Evolutionary conservation across 2,113 vertebrate genomes (phyloP).

Genomic region (Tachuris rubrigastra): DNA sequence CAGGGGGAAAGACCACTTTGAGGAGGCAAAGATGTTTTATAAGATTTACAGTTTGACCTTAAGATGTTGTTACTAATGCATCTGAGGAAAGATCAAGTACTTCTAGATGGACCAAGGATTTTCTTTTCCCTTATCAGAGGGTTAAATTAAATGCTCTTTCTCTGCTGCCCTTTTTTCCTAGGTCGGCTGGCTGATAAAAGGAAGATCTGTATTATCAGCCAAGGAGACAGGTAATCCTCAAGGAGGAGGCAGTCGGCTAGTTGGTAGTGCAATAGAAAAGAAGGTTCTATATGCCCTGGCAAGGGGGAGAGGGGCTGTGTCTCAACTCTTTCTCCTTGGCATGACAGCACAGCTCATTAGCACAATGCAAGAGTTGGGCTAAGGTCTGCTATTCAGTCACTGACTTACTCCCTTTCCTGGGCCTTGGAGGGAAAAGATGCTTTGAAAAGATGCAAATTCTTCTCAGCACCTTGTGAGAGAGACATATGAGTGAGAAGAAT

Average conservation of each 20-base stretch:
- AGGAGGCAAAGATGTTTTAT: slow-evolving; percentile 67
- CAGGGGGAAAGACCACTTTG: background rate
- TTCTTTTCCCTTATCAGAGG: slow-evolving; percentile 66
- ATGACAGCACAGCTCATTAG: background rate
- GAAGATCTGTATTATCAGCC: slow-evolving; percentile 7
- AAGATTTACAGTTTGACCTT: slow-evolving; percentile 71
- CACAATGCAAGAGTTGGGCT: background rate
- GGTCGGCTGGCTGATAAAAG: slow-evolving; percentile 49
- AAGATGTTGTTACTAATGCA: slow-evolving; percentile 51
- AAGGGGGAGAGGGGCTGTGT: background rate
- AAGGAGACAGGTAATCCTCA: background rate
- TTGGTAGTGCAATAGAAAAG: background rate
- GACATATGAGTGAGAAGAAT: background rate
- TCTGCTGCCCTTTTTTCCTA: background rate
- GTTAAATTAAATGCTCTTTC: slow-evolving; percentile 67
- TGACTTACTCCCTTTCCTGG: background rate
- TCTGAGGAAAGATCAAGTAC: slow-evolving; percentile 54
- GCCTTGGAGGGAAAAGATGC: background rate
- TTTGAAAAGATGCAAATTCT: background rate
- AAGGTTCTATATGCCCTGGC: background rate
- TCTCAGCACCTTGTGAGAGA: rapidly evolving
- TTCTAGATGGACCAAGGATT: slow-evolving; percentile 42
- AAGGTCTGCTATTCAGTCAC: background rate
- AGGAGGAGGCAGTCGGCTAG: background rate
- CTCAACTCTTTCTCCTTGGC: background rate